Percentiles rank a stretch among this genome's conserved stretches.
phyloP scores from a whole-genome alignment of 2,888 invertebrate genomes.

The Rhagophthalmus giganteus region DNA sequence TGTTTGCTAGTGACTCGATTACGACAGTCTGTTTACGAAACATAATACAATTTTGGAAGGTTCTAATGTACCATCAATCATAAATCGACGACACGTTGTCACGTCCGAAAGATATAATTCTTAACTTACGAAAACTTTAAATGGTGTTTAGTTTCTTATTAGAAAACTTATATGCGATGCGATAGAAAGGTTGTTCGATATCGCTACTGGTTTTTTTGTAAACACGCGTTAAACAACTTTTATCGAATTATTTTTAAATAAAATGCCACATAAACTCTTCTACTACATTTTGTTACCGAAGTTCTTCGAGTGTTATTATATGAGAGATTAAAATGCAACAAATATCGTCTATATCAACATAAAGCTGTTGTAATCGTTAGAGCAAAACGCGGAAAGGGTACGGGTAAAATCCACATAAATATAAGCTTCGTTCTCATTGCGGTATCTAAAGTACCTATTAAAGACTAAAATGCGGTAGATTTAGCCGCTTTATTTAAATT shows the following conservation, averaged over 20 bases:
- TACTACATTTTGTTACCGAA: neutral
- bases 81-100: slow-evolving; percentile 11
- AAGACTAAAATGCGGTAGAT: slow-evolving; percentile 24
- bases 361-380: neutral
- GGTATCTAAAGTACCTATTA: slow-evolving; percentile 25
- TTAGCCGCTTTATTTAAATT: slow-evolving; percentile 28
- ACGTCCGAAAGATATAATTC: slow-evolving; percentile 13
- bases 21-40: slow-evolving; percentile 20
- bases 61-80: slow-evolving; percentile 27
- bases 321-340: slow-evolving; percentile 1
- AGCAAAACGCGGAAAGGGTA: neutral
- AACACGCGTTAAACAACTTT: no score
- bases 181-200: no score
- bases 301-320: neutral
- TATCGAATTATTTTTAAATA: no score
- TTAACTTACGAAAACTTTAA: slow-evolving; percentile 1
- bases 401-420: slow-evolving; percentile 19
- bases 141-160: neutral
- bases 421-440: slow-evolving; percentile 14
- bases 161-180: neutral
- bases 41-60: slow-evolving; percentile 23
- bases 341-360: neutral
- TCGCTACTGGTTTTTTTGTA: no score
- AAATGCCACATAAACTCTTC: no score
- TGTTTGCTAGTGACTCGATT: neutral